Percentiles rank a stretch among this genome's conserved stretches.
phyloP scores from a whole-genome alignment of 1,140 invertebrate genomes.

The Trichonephila clavata region DNA sequence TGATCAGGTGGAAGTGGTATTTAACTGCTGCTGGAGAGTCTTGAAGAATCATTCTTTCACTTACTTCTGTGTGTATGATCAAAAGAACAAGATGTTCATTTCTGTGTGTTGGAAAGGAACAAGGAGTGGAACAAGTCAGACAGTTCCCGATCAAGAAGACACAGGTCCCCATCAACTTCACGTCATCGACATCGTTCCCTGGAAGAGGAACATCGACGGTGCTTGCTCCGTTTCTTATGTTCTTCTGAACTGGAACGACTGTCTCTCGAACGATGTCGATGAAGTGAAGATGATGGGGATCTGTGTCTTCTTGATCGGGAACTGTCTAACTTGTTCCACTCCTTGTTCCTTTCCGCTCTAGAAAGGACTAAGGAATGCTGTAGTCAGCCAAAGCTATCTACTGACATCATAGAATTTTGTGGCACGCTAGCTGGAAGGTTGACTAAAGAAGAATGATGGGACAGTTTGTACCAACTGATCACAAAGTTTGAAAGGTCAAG shows the following conservation, averaged over 20 bases:
- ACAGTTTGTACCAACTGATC: conserved; percentile 99
- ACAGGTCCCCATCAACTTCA: too few species aligned
- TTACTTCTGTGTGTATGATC: too few species aligned
- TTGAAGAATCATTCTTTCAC: too few species aligned
- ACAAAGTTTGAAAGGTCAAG: conserved; percentile 97
- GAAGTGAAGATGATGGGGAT: conserved; percentile 43
- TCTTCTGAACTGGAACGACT: conserved; percentile 69
- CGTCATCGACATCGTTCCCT: conserved; percentile 77
- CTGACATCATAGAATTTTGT: conserved; percentile 81
- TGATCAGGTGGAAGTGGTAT: too few species aligned
- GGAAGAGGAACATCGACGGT: conserved; percentile 78
- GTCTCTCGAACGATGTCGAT: conserved; percentile 34
- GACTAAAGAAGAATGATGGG: conserved; percentile 97
- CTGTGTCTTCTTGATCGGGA: too few species aligned
- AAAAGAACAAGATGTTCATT: too few species aligned
- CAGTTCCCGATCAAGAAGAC: too few species aligned
- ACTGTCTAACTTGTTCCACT: too few species aligned
- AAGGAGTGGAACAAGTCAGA: too few species aligned
- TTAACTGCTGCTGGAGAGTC: too few species aligned
- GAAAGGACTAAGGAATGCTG: conserved; percentile 68
- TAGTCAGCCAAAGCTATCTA: conserved; percentile 80
- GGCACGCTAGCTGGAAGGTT: conserved; percentile 83
- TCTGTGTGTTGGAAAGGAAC: too few species aligned
- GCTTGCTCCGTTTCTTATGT: conserved; percentile 45
- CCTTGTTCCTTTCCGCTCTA: too few species aligned